These are phyloP conservation scores for Leptopilina myrica DNA, from an alignment of 2,888 invertebrate species.

Conservation along the genomic window DNA sequence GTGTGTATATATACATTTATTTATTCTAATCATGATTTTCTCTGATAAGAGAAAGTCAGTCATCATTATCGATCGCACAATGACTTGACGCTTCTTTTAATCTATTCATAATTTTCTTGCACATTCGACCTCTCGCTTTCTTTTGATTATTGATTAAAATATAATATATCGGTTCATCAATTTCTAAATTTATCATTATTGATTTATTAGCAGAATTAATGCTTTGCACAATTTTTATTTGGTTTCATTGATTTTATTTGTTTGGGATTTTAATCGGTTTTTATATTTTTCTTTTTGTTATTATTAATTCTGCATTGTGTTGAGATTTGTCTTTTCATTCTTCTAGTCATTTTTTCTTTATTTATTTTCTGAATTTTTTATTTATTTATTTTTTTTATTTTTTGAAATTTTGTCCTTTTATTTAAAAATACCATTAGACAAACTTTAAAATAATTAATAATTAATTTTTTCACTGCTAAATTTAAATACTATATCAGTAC, in stretches of 20 bases:
- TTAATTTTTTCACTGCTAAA: too few species aligned
- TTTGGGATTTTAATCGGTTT: background rate
- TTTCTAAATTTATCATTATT: conserved; percentile 1
- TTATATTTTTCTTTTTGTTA: background rate
- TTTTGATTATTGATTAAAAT: background rate
- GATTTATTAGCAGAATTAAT: background rate
- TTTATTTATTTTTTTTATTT: too few species aligned
- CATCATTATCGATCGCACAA: conserved; percentile 42
- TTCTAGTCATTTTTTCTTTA: too few species aligned
- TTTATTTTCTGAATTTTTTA: too few species aligned
- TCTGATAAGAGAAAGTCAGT: conserved; percentile 54
- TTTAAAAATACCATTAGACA: too few species aligned
- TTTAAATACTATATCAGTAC: too few species aligned
- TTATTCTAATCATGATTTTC: conserved; percentile 42
- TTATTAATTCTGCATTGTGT: background rate
- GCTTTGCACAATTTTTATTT: background rate
- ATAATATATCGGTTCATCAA: background rate
- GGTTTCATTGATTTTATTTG: background rate
- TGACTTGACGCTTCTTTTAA: conserved; percentile 46
- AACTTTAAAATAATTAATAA: too few species aligned
- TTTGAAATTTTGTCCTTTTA: too few species aligned
- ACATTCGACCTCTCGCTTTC: conserved; percentile 7
- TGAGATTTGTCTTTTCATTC: too few species aligned
- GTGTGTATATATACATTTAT: too few species aligned
- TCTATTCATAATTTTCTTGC: background rate